Percentiles rank a stretch among this genome's conserved stretches.
These are phyloP conservation scores for Lepisosteus oculatus DNA, from an alignment of 2,113 vertebrate species.

Conservation along the genomic window DNA sequence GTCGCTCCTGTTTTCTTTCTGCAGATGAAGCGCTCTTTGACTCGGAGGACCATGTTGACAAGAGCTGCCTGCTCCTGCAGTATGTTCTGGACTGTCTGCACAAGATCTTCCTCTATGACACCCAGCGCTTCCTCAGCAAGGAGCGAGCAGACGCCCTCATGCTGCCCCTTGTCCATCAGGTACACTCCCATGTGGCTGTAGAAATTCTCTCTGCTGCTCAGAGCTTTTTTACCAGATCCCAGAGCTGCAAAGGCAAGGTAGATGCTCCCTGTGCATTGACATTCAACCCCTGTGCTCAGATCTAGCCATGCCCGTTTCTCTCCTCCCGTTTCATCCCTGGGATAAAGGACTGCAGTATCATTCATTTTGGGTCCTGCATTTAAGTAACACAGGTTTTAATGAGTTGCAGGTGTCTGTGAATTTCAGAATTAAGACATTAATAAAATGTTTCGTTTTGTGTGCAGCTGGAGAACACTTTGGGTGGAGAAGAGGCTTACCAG, in stretches of 20 bases:
- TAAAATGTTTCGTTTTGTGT: conserved; percentile 6
- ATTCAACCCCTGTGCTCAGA: too few species aligned
- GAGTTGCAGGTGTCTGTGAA: too few species aligned
- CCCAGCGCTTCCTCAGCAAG: conserved; percentile 83
- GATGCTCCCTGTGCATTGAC: too few species aligned
- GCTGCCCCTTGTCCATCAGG: conserved; percentile 87
- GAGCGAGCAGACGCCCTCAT: conserved; percentile 84
- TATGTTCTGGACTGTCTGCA: conserved; percentile 77
- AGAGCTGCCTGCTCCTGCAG: conserved; percentile 73
- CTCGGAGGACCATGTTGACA: conserved; percentile 64
- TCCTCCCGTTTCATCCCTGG: too few species aligned
- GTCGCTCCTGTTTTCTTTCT: neutral
- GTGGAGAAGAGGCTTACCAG: conserved; percentile 77
- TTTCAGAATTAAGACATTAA: too few species aligned
- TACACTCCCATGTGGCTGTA: conserved; percentile 34
- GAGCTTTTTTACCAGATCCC: too few species aligned
- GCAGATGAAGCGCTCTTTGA: conserved; percentile 77
- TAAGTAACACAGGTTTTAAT: too few species aligned
- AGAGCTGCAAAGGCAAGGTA: too few species aligned
- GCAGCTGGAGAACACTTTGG: conserved; percentile 85
- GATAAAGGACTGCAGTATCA: too few species aligned
- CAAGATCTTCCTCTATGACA: conserved; percentile 91
- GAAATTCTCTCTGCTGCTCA: neutral
- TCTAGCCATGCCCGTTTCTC: too few species aligned
- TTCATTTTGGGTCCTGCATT: too few species aligned